These are phyloP conservation scores for Rosalia funebris DNA, from an alignment of 2,888 invertebrate species.

Conservation along the genomic window DNA sequence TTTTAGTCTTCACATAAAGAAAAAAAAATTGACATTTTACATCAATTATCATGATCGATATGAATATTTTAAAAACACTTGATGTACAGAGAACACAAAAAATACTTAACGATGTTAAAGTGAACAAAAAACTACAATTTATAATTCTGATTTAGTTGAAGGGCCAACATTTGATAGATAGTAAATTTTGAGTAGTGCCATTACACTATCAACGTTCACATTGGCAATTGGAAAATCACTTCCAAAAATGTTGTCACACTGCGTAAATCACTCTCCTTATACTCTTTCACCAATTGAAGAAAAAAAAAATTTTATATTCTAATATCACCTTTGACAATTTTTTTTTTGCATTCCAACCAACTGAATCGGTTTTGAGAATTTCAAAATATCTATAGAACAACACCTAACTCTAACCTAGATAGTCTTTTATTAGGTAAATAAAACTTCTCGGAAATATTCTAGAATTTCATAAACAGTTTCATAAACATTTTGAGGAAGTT, in stretches of 20 bases:
- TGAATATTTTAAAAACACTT: no score
- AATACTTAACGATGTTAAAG: no score
- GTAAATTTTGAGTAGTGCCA: no score
- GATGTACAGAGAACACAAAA: no score
- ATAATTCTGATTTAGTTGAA: neutral
- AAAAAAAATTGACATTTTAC: no score
- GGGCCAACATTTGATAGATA: no score
- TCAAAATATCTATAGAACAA: slow-evolving; percentile 22
- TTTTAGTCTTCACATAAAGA: no score
- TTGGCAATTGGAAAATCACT: neutral
- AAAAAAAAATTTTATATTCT: slow-evolving; percentile 20
- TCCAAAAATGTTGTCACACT: slow-evolving; percentile 17
- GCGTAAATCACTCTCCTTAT: slow-evolving; percentile 7
- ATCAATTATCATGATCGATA: no score
- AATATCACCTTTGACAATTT: slow-evolving; percentile 28
- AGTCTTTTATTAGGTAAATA: slow-evolving; percentile 14
- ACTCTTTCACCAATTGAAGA: slow-evolving; percentile 13
- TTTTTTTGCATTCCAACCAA: slow-evolving; percentile 11
- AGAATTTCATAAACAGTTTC: neutral
- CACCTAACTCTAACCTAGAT: slow-evolving; percentile 22
- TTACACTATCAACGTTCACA: neutral
- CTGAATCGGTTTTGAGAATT: slow-evolving; percentile 19
- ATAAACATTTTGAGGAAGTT: neutral
- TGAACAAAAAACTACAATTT: neutral
- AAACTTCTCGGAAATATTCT: slow-evolving; percentile 9